Conservation (phyloP, 2,797 vertebrate species). For the Platalea minor region DNA sequence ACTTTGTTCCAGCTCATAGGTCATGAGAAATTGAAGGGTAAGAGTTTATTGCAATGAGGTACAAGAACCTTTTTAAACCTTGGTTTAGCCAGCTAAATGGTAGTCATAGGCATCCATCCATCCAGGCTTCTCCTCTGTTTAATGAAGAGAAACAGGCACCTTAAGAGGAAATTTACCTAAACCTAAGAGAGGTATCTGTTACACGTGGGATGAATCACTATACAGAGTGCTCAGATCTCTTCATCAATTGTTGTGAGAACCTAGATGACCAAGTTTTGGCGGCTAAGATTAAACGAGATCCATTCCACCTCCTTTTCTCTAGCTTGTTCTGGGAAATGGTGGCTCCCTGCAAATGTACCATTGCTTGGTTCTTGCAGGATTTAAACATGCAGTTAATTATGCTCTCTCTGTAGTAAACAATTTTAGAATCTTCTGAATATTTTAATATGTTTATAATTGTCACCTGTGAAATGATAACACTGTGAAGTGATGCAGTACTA, state of each 20-base stretch:
- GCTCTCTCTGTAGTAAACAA: background rate
- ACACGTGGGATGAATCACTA: background rate
- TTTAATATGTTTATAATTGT: background rate
- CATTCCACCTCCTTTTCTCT: background rate
- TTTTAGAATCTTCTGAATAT: background rate
- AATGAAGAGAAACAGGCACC: background rate
- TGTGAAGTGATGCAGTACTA: background rate
- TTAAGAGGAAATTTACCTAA: background rate
- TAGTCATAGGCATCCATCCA: background rate
- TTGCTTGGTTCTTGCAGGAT: background rate
- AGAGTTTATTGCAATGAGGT: background rate
- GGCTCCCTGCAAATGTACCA: background rate
- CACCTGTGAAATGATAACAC: background rate
- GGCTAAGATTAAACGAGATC: background rate
- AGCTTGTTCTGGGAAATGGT: background rate
- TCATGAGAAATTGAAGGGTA: background rate
- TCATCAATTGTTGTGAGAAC: background rate
- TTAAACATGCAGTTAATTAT: background rate
- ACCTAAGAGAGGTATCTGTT: background rate
- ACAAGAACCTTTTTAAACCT: background rate
- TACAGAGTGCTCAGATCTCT: background rate
- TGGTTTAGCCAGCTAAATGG: background rate
- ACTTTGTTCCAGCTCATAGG: background rate
- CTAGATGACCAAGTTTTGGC: background rate
- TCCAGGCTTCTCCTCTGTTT: background rate